Evolutionary conservation across 37 sponge, comb jelly and placozoan species (phyloP).

Genomic region (Oopsacas minuta): DNA sequence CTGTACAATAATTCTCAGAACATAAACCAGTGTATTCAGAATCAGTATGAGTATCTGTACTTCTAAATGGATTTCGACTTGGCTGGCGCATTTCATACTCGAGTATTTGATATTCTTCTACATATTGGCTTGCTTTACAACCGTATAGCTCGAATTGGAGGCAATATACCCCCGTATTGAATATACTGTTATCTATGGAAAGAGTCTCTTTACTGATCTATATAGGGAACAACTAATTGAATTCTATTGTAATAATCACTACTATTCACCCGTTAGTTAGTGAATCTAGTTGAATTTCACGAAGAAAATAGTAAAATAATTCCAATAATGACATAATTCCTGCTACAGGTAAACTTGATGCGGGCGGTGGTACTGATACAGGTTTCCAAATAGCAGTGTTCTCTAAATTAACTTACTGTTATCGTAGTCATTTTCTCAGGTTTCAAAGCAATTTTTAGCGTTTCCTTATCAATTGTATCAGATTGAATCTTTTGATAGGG

Average conservation of each 20-base stretch:
- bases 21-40: background rate
- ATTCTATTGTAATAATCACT: too few species aligned
- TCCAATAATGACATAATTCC: background rate
- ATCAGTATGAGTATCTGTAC: background rate
- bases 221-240: background rate
- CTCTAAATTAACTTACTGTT: background rate
- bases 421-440: background rate
- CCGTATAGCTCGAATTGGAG: background rate
- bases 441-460: background rate
- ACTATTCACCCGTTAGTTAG: too few species aligned
- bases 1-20: background rate
- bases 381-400: background rate
- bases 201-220: background rate
- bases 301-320: background rate
- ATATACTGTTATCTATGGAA: background rate
- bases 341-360: background rate
- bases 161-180: background rate
- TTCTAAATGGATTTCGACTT: background rate
- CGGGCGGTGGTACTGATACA: background rate
- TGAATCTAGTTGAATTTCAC: too few species aligned
- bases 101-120: too few species aligned
- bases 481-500: background rate
- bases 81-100: background rate
- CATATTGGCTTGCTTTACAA: background rate
- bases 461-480: background rate